phyloP scores from a whole-genome alignment of 2,113 vertebrate species.

The Poeciliopsis occidentalis region DNA sequence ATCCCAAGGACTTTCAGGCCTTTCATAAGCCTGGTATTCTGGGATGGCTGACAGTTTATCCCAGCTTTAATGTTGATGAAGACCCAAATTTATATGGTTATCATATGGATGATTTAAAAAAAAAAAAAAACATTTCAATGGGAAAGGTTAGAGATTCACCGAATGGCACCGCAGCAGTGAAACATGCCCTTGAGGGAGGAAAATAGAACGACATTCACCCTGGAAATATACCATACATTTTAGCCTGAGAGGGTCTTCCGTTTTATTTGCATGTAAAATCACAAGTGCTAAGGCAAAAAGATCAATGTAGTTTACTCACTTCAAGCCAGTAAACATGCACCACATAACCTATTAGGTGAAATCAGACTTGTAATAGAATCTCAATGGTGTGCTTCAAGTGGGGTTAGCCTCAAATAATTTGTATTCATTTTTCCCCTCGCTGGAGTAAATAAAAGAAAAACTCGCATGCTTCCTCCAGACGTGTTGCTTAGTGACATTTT shows the following conservation, averaged over 20 bases:
- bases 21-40: constrained; percentile 62
- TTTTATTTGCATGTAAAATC: constrained; percentile 78
- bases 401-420: constrained; percentile 46
- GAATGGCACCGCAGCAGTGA: constrained; percentile 44
- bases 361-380: constrained; percentile 67
- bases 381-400: constrained; percentile 44
- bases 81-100: constrained; percentile 79
- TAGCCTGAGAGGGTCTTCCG: constrained; percentile 37
- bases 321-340: constrained; percentile 59
- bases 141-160: constrained; percentile 67
- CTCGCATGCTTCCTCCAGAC: constrained; percentile 45
- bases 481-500: constrained; percentile 74
- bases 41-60: constrained; percentile 67
- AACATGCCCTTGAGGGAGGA: constrained; percentile 57
- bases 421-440: constrained; percentile 48
- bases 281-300: constrained; percentile 56
- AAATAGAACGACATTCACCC: constrained; percentile 60
- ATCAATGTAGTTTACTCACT: constrained; percentile 66
- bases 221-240: constrained; percentile 52
- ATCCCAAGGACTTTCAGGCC: constrained; percentile 75
- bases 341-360: constrained; percentile 61
- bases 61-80: constrained; percentile 77
- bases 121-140: constrained; percentile 49
- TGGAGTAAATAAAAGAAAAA: constrained; percentile 57
- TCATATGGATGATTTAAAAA: constrained; percentile 72